Conservation (phyloP, 2,888 invertebrate species). For the Auanema sp. region DNA sequence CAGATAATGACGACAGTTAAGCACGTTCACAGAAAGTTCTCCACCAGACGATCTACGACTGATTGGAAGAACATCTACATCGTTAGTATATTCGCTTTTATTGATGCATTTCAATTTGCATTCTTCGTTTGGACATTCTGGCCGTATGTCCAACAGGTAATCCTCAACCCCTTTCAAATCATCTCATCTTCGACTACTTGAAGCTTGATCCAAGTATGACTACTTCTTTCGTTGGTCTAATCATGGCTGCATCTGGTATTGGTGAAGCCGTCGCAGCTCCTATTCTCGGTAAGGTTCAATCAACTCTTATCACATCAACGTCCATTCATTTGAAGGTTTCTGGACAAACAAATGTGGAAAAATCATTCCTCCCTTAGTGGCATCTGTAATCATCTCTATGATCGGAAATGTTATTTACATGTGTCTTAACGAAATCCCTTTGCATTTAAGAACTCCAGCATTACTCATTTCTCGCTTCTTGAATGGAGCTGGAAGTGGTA, state of each 20-base stretch:
- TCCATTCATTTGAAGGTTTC: conserved; percentile 9
- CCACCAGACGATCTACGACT: conserved; percentile 10
- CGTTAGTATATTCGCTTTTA: conserved; percentile 32
- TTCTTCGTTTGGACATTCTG: conserved; percentile 47
- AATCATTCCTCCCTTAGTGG: conserved; percentile 28
- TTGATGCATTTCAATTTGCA: conserved; percentile 43
- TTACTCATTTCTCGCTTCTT: conserved; percentile 37
- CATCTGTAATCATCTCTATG: conserved; percentile 27
- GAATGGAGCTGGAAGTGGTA: conserved; percentile 31
- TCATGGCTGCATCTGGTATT: conserved; percentile 33
- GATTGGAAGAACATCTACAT: conserved; percentile 34
- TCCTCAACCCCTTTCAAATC: not conserved
- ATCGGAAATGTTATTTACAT: conserved; percentile 31
- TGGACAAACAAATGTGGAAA: conserved; percentile 22
- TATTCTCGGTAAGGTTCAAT: conserved; percentile 37
- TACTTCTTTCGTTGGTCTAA: conserved; percentile 29
- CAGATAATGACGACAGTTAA: conserved; percentile 4
- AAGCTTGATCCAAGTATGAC: conserved; percentile 38
- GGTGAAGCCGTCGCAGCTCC: conserved; percentile 42
- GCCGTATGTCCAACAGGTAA: conserved; percentile 39
- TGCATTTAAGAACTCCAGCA: conserved; percentile 5
- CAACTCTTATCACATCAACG: no score
- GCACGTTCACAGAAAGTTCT: conserved; percentile 6
- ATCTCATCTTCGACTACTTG: conserved; percentile 7
- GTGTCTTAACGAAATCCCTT: conserved; percentile 29